Conservation (phyloP, 2,888 invertebrate species). For the Metellina segmentata region DNA sequence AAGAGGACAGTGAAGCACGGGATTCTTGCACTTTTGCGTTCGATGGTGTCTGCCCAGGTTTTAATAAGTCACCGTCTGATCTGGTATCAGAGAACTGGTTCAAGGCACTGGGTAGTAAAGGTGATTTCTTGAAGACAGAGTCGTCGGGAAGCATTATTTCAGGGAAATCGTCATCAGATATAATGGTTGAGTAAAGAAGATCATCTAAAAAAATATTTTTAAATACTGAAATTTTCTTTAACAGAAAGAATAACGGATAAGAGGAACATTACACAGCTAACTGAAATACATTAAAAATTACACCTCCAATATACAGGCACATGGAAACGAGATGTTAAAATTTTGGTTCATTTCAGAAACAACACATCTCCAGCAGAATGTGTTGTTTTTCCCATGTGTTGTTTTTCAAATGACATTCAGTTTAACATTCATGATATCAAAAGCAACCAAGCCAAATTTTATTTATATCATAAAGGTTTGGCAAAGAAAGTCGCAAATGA, state of each 20-base stretch:
- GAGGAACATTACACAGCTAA: neutral
- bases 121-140: conserved; percentile 70
- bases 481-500: no score
- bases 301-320: no score
- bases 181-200: conserved; percentile 62
- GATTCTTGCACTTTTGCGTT: conserved; percentile 54
- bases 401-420: no score
- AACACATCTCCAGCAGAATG: no score
- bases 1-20: conserved; percentile 65
- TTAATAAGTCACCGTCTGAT: conserved; percentile 23
- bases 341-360: no score
- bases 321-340: no score
- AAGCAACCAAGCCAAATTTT: no score
- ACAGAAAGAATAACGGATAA: neutral
- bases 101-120: neutral
- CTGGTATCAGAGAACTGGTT: conserved; percentile 34
- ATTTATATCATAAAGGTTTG: no score
- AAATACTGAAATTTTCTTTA: no score
- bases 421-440: no score
- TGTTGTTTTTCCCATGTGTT: no score
- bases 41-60: conserved; percentile 27
- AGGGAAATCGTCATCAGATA: conserved; percentile 75
- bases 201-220: conserved; percentile 40
- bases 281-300: no score
- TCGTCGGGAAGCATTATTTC: conserved; percentile 73